Conservation (phyloP, 2,113 vertebrate genomes). For the Apeltes quadracus region DNA sequence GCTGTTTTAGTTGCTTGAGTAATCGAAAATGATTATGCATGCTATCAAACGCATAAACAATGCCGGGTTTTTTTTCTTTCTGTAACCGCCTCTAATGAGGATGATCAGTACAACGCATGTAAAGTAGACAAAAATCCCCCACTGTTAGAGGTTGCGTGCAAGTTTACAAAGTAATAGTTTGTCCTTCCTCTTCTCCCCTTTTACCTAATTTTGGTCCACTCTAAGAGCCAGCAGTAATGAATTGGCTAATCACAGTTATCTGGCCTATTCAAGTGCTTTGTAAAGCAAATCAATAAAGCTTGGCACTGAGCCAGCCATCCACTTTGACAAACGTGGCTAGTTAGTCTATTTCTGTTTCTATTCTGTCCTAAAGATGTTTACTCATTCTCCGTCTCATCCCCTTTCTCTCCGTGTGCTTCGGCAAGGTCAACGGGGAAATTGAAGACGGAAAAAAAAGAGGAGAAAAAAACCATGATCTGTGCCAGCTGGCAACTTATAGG, state of each 20-base stretch:
- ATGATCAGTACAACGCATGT: constrained; percentile 41
- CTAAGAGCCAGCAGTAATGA: constrained; percentile 78
- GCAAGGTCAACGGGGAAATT: constrained; percentile 62
- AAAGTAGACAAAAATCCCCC: constrained; percentile 36
- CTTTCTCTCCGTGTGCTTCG: constrained; percentile 35
- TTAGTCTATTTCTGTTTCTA: constrained; percentile 74
- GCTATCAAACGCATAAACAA: constrained; percentile 65
- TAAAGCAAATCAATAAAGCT: constrained; percentile 81
- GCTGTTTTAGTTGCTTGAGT: constrained; percentile 46
- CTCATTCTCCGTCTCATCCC: constrained; percentile 30
- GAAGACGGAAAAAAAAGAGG: not conserved
- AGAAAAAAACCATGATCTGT: not conserved
- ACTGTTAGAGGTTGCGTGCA: constrained; percentile 32
- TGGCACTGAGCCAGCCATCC: constrained; percentile 75
- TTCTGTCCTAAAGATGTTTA: constrained; percentile 70
- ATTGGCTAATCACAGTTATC: constrained; percentile 84
- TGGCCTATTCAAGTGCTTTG: constrained; percentile 79
- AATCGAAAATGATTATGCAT: constrained; percentile 56
- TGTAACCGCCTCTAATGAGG: constrained; percentile 51
- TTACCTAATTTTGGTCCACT: constrained; percentile 80
- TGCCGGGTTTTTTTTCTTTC: constrained; percentile 24
- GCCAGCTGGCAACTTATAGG: constrained; percentile 53
- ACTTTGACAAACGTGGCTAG: constrained; percentile 75
- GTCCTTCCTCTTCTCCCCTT: constrained; percentile 56
- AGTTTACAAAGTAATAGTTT: constrained; percentile 61